Conservation (phyloP, 1,140 invertebrate species). For the Drosophila hydei region DNA sequence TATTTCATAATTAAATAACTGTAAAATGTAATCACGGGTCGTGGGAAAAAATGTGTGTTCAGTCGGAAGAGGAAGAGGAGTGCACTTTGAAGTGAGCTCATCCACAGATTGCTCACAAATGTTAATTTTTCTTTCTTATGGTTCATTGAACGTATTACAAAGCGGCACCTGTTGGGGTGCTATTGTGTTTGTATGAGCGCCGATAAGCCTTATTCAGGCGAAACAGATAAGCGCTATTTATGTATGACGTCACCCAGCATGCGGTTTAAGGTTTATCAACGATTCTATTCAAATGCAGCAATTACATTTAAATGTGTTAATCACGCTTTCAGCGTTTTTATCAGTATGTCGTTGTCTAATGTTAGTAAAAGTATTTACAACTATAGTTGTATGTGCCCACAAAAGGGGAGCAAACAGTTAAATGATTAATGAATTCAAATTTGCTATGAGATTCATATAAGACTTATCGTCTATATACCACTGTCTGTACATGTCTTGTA, state of each 20-base stretch:
- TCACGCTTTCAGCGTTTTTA: not conserved
- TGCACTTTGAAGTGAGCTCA: conserved; percentile 29
- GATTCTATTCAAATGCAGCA: conserved; percentile 1
- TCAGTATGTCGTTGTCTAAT: not conserved
- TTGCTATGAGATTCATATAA: not conserved
- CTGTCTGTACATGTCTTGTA: not conserved
- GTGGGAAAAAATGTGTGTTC: conserved; percentile 26
- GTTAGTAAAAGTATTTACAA: not conserved
- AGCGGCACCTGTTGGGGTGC: conserved; percentile 17
- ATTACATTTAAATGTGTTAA: conserved; percentile 6
- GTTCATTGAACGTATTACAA: conserved; percentile 34
- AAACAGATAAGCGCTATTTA: conserved; percentile 18
- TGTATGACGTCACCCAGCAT: conserved; percentile 4
- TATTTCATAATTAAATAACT: conserved; percentile 15
- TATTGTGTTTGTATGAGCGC: conserved; percentile 4
- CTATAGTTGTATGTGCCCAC: not conserved
- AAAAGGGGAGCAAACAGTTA: conserved; percentile 1
- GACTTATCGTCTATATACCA: not conserved
- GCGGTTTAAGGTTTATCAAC: not conserved
- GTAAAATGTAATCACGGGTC: conserved; percentile 4
- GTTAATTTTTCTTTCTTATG: conserved; percentile 1
- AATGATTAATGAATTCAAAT: no score
- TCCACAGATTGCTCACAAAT: conserved; percentile 26
- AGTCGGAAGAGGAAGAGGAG: not conserved
- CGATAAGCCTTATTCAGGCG: conserved; percentile 20